Conservation (phyloP, 1,140 invertebrate genomes). For the Drosophila yakuba region DNA sequence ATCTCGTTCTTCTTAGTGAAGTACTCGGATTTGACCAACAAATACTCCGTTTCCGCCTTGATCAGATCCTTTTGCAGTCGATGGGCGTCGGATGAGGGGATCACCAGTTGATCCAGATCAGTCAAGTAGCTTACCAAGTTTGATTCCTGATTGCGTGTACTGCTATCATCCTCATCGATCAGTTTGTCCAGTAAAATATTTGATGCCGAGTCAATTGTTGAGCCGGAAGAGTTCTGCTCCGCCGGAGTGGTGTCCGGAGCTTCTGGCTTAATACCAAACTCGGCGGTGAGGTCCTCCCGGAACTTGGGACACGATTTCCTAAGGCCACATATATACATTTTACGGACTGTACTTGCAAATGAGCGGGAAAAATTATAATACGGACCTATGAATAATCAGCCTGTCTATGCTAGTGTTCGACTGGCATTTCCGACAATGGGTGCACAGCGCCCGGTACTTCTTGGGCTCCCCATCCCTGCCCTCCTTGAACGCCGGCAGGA, state of each 20-base stretch:
- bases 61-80: constrained; percentile 46
- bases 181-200: constrained; percentile 32
- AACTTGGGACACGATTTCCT: constrained; percentile 32
- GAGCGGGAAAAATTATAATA: not conserved
- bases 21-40: constrained; percentile 41
- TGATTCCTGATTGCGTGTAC: not conserved
- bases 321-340: not conserved
- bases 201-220: not conserved
- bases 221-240: not conserved
- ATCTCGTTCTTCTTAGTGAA: constrained; percentile 50
- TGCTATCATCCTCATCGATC: constrained; percentile 33
- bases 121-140: constrained; percentile 28
- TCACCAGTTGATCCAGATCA: constrained; percentile 29
- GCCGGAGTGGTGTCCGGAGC: not conserved
- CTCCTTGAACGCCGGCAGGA: constrained; percentile 17
- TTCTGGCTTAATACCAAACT: constrained; percentile 9
- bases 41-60: constrained; percentile 47
- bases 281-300: constrained; percentile 29
- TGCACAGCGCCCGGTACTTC: constrained; percentile 36
- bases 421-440: constrained; percentile 39
- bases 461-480: constrained; percentile 14
- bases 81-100: constrained; percentile 19
- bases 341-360: constrained; percentile 5
- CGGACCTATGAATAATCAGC: constrained; percentile 41
- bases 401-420: constrained; percentile 47